A percentile compares a stretch with the other conserved stretches of the same genome.
Conservation (phyloP, 2,888 invertebrate genomes). For the Parasteatoda lunata region DNA sequence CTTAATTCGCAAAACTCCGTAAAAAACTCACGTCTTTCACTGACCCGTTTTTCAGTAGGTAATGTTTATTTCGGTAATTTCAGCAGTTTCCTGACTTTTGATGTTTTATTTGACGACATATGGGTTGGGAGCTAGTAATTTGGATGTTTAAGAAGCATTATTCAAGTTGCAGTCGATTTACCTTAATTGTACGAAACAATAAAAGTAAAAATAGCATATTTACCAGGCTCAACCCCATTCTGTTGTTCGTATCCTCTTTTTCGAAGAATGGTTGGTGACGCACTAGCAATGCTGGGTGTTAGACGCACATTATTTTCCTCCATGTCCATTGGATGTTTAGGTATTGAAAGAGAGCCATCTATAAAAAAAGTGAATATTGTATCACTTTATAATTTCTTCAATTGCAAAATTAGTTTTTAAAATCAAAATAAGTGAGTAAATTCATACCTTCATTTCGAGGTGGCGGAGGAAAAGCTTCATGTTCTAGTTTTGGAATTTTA, state of each 20-base stretch:
- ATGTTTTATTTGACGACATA: too few species aligned
- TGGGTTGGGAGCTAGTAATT: too few species aligned
- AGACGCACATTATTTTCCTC: conserved; percentile 60
- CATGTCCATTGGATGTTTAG: conserved; percentile 55
- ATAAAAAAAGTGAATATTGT: background rate
- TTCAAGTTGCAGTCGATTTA: too few species aligned
- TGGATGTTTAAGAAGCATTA: too few species aligned
- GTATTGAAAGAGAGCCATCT: conserved; percentile 63
- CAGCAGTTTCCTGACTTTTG: too few species aligned
- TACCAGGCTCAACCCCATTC: conserved; percentile 90
- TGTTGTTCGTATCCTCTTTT: conserved; percentile 91
- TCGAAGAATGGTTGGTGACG: conserved; percentile 81
- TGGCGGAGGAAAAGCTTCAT: conserved; percentile 90
- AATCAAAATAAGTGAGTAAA: conserved; percentile 36
- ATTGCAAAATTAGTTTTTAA: background rate
- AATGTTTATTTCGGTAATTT: too few species aligned
- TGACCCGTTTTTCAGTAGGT: too few species aligned
- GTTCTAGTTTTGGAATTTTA: conserved; percentile 85
- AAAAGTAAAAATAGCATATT: background rate
- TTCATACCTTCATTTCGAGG: conserved; percentile 86
- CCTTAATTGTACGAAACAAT: too few species aligned
- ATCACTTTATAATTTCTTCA: background rate
- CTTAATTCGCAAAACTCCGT: too few species aligned
- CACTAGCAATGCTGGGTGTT: conserved; percentile 72
- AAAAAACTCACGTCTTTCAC: too few species aligned